These are phyloP conservation scores for Hydrolagus affinis DNA, from an alignment of 2,113 vertebrate species.

Conservation along the genomic window DNA sequence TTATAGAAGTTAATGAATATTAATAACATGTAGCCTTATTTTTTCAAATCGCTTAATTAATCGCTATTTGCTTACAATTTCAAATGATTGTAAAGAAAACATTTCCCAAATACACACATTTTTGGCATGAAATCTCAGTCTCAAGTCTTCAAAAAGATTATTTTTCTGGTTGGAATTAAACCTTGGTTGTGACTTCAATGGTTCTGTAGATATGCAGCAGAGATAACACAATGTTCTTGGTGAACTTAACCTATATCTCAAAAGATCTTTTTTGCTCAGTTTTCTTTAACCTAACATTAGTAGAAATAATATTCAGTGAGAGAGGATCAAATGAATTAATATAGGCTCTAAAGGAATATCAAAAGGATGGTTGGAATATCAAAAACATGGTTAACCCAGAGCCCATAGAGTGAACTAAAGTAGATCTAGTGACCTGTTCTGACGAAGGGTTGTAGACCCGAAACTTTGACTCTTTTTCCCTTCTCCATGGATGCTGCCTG, in stretches of 20 bases:
- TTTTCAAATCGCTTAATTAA: too few species aligned
- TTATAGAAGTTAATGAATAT: not conserved
- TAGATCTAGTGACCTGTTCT: not conserved
- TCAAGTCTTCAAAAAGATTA: not conserved
- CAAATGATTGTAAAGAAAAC: not conserved
- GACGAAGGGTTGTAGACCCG: too few species aligned
- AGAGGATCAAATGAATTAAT: not conserved
- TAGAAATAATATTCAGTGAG: not conserved
- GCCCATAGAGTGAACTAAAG: too few species aligned
- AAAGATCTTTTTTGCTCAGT: not conserved
- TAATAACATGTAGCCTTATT: not conserved
- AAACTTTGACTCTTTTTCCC: too few species aligned
- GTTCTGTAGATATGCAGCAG: not conserved
- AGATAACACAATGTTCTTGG: not conserved
- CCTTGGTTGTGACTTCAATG: constrained; percentile 16
- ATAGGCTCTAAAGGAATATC: not conserved
- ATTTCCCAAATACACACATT: not conserved
- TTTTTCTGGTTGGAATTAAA: constrained; percentile 22
- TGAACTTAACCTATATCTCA: not conserved
- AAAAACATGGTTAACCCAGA: too few species aligned
- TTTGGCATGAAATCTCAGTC: not conserved
- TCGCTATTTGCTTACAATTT: not conserved
- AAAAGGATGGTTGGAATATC: too few species aligned
- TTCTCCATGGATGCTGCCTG: too few species aligned
- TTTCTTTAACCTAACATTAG: not conserved